Base-by-base conservation (phyloP, 2,113 vertebrate species). In the Brachyhypopomus gauderio region DNA sequence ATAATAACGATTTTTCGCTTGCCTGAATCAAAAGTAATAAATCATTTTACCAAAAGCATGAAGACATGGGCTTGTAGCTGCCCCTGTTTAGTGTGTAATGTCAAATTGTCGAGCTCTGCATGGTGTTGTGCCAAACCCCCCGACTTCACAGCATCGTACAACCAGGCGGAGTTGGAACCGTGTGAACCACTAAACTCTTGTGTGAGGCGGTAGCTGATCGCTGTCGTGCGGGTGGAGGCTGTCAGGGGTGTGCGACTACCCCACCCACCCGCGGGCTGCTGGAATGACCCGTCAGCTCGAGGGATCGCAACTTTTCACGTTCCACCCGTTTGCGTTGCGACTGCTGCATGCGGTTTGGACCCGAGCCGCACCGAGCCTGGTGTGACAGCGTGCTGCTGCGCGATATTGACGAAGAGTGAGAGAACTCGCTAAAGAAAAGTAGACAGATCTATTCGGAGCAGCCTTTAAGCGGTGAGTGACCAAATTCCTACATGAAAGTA, bases 401-500 rank as follows among this genome's bases (percentile, higher is more conserved):
- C 30, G 0, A 20, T 25, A 30, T n/a, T 20, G 11, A 69, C n/a
- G n/a, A 45, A 1, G 22, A n/a, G 48, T 60, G 25, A 45, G 25
- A 45, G 30, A 67, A 80, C 66, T 66, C 73, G 45, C 59, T n/a
- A 12, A 56, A 56, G 72, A 64, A 77, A 67, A 78, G 63, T 78
- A 70, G 69, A 27, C 60, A 66, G 41, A 64, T 8, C 55, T 19
- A 55, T 17, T 64, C 25, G 9, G 55, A 63, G 19, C 66, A 22
- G 67, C 48, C 52, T 78, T 69, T 30, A 63, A 82, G 27, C 30
- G 79, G 84, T 85, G 84, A 85, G 83, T 75, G 66, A 36, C 8
- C 2, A 14, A 27, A 17, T 66, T 30, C 30, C 63, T 34, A 6
- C 23, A 25, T 27, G 25, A 30, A 30, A 30, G 25, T 14, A 64